Conservation (phyloP, 2,797 vertebrate genomes). For the Cirrhinus molitorella region DNA sequence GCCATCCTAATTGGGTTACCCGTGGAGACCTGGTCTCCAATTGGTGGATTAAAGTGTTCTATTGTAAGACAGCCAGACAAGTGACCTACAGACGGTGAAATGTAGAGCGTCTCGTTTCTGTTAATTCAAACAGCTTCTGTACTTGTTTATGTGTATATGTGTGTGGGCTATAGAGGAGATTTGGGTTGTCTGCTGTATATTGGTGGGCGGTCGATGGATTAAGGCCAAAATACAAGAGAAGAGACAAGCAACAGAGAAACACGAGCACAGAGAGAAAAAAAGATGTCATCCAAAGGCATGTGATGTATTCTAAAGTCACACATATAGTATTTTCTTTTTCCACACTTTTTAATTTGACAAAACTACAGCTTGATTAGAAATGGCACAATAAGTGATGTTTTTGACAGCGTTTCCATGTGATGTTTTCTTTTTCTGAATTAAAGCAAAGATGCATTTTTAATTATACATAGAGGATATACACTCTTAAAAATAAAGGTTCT, state of each 20-base stretch:
- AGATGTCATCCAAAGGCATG: not conserved
- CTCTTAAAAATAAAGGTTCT: not conserved
- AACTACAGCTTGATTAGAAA: not conserved
- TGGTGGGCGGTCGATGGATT: constrained; percentile 64
- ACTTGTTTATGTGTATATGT: constrained; percentile 40
- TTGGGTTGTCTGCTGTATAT: constrained; percentile 58
- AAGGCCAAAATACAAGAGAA: constrained; percentile 52
- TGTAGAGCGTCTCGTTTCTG: constrained; percentile 44
- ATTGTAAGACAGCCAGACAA: constrained; percentile 16
- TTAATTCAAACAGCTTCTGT: constrained; percentile 44
- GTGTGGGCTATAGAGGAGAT: constrained; percentile 62
- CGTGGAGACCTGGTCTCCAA: not conserved
- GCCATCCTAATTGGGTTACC: constrained; percentile 7
- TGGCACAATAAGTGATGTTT: not conserved
- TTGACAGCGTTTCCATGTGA: not conserved
- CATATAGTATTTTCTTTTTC: too few species aligned
- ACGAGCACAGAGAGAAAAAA: constrained; percentile 48
- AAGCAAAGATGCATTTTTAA: not conserved
- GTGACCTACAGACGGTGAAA: constrained; percentile 34
- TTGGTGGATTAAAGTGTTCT: constrained; percentile 11
- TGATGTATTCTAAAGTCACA: not conserved
- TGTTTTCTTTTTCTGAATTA: not conserved
- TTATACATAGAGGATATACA: not conserved
- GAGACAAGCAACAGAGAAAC: constrained; percentile 22
- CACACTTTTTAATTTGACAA: not conserved